Conservation (phyloP, 2,797 vertebrate species). For the Apodemus agrarius region DNA sequence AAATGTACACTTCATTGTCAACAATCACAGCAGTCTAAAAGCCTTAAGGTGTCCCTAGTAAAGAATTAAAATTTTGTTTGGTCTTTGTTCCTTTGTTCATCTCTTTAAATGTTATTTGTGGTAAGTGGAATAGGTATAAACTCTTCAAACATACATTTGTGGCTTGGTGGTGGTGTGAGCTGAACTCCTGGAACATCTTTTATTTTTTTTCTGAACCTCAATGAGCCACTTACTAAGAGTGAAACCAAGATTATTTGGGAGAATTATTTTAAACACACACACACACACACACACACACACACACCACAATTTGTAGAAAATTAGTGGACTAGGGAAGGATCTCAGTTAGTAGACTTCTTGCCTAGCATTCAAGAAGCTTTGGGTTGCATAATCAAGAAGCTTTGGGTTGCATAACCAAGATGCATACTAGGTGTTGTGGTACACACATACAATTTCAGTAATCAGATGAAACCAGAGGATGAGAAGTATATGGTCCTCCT, state of each 20-base stretch:
- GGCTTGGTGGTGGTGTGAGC: neutral
- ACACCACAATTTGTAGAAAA: neutral
- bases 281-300: neutral
- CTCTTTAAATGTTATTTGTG: neutral
- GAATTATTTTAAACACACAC: neutral
- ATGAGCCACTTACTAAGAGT: neutral
- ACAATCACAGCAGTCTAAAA: neutral
- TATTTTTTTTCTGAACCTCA: neutral
- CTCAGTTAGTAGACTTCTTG: neutral
- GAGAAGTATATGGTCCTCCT: neutral
- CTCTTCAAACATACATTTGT: neutral
- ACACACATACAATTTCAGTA: neutral
- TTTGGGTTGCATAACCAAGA: no score
- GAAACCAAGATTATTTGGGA: neutral
- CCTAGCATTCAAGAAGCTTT: neutral
- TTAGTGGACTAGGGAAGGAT: neutral
- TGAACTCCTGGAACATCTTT: neutral
- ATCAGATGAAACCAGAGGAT: neutral
- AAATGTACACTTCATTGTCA: neutral
- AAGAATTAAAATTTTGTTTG: neutral
- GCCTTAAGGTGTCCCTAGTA: neutral
- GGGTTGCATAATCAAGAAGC: no score
- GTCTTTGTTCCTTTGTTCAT: neutral
- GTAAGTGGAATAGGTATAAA: neutral
- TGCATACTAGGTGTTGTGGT: no score